Evolutionary conservation across 2,888 invertebrate species (phyloP), one percentile per base, ranked within the genome.

Genomic region (Hofmannophila pseudospretella): DNA sequence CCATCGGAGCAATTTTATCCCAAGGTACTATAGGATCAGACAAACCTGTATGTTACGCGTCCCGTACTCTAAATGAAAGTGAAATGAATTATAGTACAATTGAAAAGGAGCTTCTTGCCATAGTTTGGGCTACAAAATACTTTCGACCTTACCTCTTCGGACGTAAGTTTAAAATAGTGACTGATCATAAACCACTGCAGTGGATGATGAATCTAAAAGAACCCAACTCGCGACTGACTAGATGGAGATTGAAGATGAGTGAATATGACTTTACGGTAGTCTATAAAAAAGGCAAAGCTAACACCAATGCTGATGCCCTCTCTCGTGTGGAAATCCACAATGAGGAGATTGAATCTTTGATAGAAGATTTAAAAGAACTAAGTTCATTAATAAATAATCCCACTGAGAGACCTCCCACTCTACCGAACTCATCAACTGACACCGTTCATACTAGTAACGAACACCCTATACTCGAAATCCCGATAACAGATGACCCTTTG

Each of bases 1-100:
- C 54, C 0, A 5, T 54, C 19, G 51, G 49, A 1, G 51, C 51
- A 4, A 42, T 54, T 2, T 19, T 52, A 0, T 49, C 49, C 8
- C 54, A 54, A 38, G 51, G 46, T 2, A 9, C 31, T 2, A 5
- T 49, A 32, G 51, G 47, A 0, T 19, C 14, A 7, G 45, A 49
- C 35, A 44, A 35, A 39, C 45, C 47, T 2, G n/a, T 31, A 16
- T 12, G 13, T 7, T 31, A 31, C 31, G 31, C 31, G 9, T 19
- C n/a, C n/a, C n/a, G n/a, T n/a, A n/a, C n/a, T n/a, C n/a, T n/a
- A n/a, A n/a, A n/a, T n/a, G n/a, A n/a, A 3, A 4, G 4, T 3
- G 5, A 19, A 3, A 5, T 5, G 3, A 3, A 19, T 19, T 19
- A 19, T 5, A 19, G 19, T 19, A 19, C 19, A 19, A 28, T 28